A percentile compares a stretch with the other conserved stretches of the same genome.
Conservation (phyloP, 2,888 invertebrate species). For the Nomada fucata region DNA sequence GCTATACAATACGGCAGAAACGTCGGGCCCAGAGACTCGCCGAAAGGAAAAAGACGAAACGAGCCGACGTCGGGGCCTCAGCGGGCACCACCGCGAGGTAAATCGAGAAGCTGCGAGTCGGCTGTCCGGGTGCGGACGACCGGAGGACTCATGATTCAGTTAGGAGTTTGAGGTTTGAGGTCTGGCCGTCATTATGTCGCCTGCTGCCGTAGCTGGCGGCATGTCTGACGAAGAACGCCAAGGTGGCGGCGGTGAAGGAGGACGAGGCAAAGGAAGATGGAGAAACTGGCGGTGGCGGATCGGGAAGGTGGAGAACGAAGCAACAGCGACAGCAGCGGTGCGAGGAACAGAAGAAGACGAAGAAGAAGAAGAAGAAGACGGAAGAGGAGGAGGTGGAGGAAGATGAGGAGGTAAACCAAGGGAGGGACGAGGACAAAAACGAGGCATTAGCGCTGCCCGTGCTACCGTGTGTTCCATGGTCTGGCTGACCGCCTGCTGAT, state of each 20-base stretch:
- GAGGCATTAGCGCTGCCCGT: constrained; percentile 78
- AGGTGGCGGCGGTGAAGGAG: constrained; percentile 55
- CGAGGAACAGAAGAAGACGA: not conserved
- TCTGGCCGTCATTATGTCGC: constrained; percentile 82
- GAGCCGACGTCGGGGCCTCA: constrained; percentile 50
- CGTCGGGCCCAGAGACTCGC: constrained; percentile 56
- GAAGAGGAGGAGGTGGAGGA: constrained; percentile 6
- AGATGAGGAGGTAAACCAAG: constrained; percentile 45
- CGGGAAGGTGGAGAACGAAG: constrained; percentile 40
- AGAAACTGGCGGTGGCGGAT: constrained; percentile 42
- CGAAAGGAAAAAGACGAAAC: constrained; percentile 59
- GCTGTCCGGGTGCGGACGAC: constrained; percentile 65
- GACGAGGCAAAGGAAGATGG: constrained; percentile 46
- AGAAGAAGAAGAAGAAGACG: not conserved
- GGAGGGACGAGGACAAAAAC: constrained; percentile 67
- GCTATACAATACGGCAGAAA: constrained; percentile 69
- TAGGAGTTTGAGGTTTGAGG: constrained; percentile 81
- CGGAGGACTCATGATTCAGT: constrained; percentile 78
- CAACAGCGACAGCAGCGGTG: constrained; percentile 26
- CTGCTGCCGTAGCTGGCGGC: constrained; percentile 72
- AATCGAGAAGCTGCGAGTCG: constrained; percentile 71
- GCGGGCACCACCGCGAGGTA: constrained; percentile 67
- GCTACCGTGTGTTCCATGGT: constrained; percentile 74
- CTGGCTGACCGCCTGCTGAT: constrained; percentile 79
- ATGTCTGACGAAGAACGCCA: constrained; percentile 64